phyloP scores from a whole-genome alignment of 2,888 invertebrate species.

The Eucera pruinosa region DNA sequence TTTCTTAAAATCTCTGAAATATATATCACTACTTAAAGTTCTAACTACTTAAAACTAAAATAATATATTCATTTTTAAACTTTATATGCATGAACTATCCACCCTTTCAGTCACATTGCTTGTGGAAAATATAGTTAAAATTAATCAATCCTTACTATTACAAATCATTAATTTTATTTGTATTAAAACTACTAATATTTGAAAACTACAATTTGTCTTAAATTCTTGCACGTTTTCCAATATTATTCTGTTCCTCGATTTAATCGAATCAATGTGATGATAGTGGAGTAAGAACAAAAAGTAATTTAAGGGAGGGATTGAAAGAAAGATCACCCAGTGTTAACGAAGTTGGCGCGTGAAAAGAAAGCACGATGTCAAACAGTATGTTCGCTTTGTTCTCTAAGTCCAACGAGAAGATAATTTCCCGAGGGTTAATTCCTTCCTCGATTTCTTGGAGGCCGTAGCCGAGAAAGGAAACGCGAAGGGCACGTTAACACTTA shows the following conservation, averaged over 20 bases:
- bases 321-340: neutral
- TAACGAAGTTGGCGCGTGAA: neutral
- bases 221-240: neutral
- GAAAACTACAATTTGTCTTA: neutral
- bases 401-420: constrained; percentile 70
- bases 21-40: too few relatives aligned
- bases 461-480: constrained; percentile 66
- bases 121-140: neutral
- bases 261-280: constrained; percentile 44
- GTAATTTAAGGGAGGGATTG: constrained; percentile 14
- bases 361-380: constrained; percentile 51
- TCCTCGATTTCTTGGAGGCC: constrained; percentile 55
- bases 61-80: too few relatives aligned
- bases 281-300: constrained; percentile 14
- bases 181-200: neutral
- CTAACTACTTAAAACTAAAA: too few relatives aligned
- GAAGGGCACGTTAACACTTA: constrained; percentile 80
- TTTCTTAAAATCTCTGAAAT: too few relatives aligned
- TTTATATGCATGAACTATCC: too few relatives aligned
- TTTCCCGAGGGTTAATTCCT: constrained; percentile 81
- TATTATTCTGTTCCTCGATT: neutral
- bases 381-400: constrained; percentile 62
- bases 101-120: too few relatives aligned
- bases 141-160: neutral
- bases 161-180: neutral